These are phyloP conservation scores for Dermolepida albohirtum DNA, from an alignment of 2,888 invertebrate genomes.

Conservation along the genomic window DNA sequence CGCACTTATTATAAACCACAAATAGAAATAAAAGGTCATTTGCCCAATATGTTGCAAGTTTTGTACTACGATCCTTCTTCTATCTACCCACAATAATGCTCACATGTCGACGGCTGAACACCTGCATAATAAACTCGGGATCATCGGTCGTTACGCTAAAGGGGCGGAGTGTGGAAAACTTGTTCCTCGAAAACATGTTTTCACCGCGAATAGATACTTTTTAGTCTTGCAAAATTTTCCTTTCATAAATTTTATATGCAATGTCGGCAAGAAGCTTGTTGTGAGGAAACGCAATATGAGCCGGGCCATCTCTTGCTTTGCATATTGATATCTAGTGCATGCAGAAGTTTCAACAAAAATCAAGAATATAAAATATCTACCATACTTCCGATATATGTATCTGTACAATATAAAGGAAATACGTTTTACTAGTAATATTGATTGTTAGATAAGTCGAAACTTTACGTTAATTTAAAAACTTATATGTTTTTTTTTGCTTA, in stretches of 20 bases:
- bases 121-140: constrained; percentile 48
- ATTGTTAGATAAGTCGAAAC: not conserved
- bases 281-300: constrained; percentile 53
- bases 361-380: constrained; percentile 9
- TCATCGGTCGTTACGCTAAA: constrained; percentile 23
- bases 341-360: constrained; percentile 12
- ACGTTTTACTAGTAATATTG: not conserved
- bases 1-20: constrained; percentile 40
- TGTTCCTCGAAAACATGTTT: constrained; percentile 50
- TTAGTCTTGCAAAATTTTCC: constrained; percentile 54
- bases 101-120: constrained; percentile 43
- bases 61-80: not conserved
- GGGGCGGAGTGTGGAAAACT: constrained; percentile 8
- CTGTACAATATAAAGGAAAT: not conserved
- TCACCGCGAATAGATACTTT: constrained; percentile 47
- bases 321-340: constrained; percentile 49
- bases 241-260: constrained; percentile 59
- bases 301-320: constrained; percentile 48
- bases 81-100: constrained; percentile 40
- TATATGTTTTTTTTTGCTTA: no score
- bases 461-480: no score
- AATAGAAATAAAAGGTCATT: constrained; percentile 38
- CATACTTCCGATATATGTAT: constrained; percentile 1
- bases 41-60: constrained; percentile 21
- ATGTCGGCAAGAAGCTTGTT: constrained; percentile 49